Conservation (phyloP, 2,797 vertebrate genomes). For the Prionace glauca region DNA sequence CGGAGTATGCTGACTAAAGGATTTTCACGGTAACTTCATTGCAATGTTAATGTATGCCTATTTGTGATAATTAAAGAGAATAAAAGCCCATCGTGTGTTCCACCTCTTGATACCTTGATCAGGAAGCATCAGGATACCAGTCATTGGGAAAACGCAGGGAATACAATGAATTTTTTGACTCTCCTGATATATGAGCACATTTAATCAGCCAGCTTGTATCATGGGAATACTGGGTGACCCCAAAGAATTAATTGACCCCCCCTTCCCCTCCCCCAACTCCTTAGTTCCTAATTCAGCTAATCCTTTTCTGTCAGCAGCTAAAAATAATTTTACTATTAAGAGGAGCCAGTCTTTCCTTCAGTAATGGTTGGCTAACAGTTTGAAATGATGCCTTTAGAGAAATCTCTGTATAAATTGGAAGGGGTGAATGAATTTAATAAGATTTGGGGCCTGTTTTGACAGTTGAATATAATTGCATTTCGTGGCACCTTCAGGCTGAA, state of each 20-base stretch:
- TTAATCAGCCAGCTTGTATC: background rate
- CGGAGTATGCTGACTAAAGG: too few species aligned
- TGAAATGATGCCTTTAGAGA: conserved; percentile 32
- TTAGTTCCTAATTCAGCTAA: background rate
- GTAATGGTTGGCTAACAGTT: background rate
- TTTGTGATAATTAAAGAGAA: too few species aligned
- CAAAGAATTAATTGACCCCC: background rate
- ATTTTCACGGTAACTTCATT: too few species aligned
- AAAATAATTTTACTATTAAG: background rate
- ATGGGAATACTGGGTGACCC: background rate
- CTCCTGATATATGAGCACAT: background rate
- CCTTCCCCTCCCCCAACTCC: background rate
- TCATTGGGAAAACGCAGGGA: background rate
- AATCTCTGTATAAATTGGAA: conserved; percentile 17
- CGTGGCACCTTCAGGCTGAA: background rate
- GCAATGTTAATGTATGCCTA: too few species aligned
- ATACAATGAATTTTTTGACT: background rate
- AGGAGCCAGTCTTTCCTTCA: background rate
- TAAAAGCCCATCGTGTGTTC: background rate
- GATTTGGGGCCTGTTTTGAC: conserved; percentile 18
- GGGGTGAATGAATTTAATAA: conserved; percentile 34
- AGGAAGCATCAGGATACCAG: background rate
- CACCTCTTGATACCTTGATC: background rate
- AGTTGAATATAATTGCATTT: conserved; percentile 35
- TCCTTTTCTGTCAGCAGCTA: background rate